Percentiles rank a stretch among this genome's conserved stretches.
Conservation (phyloP, 2,888 invertebrate genomes). For the Diabrotica balteata region DNA sequence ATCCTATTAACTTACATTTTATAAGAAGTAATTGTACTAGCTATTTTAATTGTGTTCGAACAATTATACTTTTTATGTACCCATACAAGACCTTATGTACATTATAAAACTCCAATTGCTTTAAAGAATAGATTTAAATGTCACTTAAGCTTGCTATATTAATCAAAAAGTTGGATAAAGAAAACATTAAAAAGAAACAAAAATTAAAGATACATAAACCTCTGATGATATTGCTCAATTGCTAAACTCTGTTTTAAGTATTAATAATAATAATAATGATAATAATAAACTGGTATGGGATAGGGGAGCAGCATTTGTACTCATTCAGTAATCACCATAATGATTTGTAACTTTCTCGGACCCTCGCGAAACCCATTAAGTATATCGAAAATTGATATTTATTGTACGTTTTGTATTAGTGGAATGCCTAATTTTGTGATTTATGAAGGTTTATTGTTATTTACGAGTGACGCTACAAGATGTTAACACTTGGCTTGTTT, state of each 20-base stretch:
- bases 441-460: neutral
- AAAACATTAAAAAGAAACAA: slow-evolving; percentile 38
- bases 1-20: too few relatives aligned
- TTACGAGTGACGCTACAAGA: too few relatives aligned
- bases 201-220: slow-evolving; percentile 44
- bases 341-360: slow-evolving; percentile 52
- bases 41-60: too few relatives aligned
- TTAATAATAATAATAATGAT: slow-evolving; percentile 56
- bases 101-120: neutral
- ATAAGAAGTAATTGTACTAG: too few relatives aligned
- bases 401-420: slow-evolving; percentile 8
- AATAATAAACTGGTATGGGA: slow-evolving; percentile 52
- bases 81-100: too few relatives aligned
- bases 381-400: slow-evolving; percentile 21
- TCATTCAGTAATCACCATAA: slow-evolving; percentile 58
- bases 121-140: neutral
- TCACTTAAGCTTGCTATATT: neutral
- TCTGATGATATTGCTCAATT: slow-evolving; percentile 57
- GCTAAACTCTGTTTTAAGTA: slow-evolving; percentile 55
- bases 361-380: slow-evolving; percentile 27
- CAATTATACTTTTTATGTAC: too few relatives aligned
- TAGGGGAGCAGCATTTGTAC: slow-evolving; percentile 58
- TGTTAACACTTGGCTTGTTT: too few relatives aligned
- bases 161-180: slow-evolving; percentile 24
- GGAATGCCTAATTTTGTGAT: slow-evolving; percentile 1